Evolutionary conservation across 2,888 invertebrate genomes (phyloP).

Genomic region (Caenorhabditis parvicauda): DNA sequence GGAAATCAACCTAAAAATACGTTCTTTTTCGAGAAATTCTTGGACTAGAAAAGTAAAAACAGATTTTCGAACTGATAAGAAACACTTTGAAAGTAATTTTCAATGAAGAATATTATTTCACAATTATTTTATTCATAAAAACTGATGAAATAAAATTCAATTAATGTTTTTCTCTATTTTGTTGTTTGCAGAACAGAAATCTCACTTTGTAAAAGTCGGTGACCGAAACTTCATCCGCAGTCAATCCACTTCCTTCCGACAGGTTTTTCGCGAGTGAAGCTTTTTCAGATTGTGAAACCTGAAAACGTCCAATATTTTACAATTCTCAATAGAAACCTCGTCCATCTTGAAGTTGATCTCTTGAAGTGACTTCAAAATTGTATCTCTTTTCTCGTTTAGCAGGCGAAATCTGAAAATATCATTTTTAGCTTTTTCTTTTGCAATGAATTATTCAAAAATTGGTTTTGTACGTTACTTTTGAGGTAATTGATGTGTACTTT

Average conservation of each 20-base stretch:
- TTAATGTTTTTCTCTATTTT: not conserved
- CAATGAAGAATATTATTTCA: no score
- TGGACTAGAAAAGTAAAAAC: no score
- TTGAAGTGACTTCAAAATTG: slow-evolving; percentile 8
- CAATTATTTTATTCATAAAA: no score
- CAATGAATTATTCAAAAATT: not conserved
- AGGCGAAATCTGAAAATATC: slow-evolving; percentile 21
- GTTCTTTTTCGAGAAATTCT: no score
- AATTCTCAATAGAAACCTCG: slow-evolving; percentile 7
- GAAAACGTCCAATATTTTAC: not conserved
- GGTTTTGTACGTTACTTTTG: not conserved
- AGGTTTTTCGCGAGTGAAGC: slow-evolving; percentile 9
- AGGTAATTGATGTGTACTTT: no score
- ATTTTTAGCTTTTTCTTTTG: not conserved
- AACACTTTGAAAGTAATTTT: not conserved
- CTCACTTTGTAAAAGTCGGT: slow-evolving; percentile 8
- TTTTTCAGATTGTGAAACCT: slow-evolving; percentile 11
- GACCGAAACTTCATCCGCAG: not conserved
- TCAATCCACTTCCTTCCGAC: not conserved
- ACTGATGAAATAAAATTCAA: no score
- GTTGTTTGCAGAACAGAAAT: not conserved
- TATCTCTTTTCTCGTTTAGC: slow-evolving; percentile 9
- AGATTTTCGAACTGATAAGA: no score
- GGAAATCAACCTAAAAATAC: slow-evolving; percentile 71
- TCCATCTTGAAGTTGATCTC: slow-evolving; percentile 56